Percentiles rank a stretch among this genome's conserved stretches.
These are phyloP conservation scores for Apodemus speciosus DNA, from an alignment of 2,113 vertebrate genomes.

Conservation along the genomic window DNA sequence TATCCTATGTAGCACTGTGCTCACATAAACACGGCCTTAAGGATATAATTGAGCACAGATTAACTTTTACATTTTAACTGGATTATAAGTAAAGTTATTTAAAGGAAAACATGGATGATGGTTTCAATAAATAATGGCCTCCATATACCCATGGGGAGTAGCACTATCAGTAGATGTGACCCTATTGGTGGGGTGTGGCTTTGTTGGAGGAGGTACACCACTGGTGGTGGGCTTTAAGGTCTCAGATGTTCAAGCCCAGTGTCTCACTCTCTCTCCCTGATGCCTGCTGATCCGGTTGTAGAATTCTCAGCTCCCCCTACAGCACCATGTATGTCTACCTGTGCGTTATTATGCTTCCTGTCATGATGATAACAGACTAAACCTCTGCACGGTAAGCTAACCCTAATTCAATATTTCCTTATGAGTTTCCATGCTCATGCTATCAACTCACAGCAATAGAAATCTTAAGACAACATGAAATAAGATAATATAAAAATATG, in stretches of 20 bases:
- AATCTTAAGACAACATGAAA: background rate
- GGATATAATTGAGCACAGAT: background rate
- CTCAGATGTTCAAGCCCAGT: background rate
- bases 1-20: background rate
- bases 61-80: background rate
- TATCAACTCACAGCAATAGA: background rate
- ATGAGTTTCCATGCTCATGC: background rate
- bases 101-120: background rate
- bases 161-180: background rate
- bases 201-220: background rate
- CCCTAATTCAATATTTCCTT: background rate
- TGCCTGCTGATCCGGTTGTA: background rate
- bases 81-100: conserved; percentile 1
- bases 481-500: background rate
- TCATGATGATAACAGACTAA: background rate
- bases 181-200: background rate
- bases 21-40: conserved; percentile 17
- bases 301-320: background rate
- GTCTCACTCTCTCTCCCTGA: background rate
- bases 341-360: background rate
- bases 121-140: background rate
- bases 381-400: background rate
- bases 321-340: background rate
- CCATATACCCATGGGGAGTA: background rate
- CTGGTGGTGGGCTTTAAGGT: background rate